Evolutionary conservation across 2,888 invertebrate genomes (phyloP).

Genomic region (Caenorhabditis zanzibari): DNA sequence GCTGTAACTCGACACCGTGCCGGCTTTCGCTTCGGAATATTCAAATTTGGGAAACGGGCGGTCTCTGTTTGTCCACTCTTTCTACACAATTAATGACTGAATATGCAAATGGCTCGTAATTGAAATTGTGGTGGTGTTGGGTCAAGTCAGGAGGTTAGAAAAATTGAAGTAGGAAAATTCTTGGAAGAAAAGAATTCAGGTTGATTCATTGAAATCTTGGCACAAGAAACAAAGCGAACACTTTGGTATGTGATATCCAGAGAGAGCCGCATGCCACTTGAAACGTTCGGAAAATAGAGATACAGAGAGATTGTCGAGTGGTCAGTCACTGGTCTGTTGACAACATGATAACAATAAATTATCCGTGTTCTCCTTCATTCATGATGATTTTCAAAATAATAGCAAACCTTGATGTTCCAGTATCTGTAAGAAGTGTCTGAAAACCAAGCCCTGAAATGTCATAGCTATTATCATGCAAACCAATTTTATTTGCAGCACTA

Average conservation of each 20-base stretch:
- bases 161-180: background rate
- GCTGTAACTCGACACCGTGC: conserved; percentile 58
- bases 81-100: conserved; percentile 47
- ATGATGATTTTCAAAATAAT: too few relatives aligned
- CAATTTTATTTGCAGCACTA: too few relatives aligned
- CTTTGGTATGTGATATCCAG: conserved; percentile 35
- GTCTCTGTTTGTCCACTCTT: conserved; percentile 37
- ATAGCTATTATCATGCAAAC: too few relatives aligned
- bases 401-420: too few relatives aligned
- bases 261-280: conserved; percentile 37
- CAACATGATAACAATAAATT: conserved; percentile 40
- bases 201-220: background rate
- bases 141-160: conserved; percentile 1
- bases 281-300: conserved; percentile 28
- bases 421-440: too few relatives aligned
- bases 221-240: background rate
- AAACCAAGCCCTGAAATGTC: too few relatives aligned
- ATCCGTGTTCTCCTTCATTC: background rate
- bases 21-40: conserved; percentile 62
- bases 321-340: conserved; percentile 12
- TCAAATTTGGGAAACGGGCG: conserved; percentile 46
- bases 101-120: conserved; percentile 48
- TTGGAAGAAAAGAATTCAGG: background rate
- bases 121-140: conserved; percentile 26
- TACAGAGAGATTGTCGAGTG: conserved; percentile 27